Base-by-base conservation (phyloP, 2,888 invertebrate species). In the Lithophane ornitopus region DNA sequence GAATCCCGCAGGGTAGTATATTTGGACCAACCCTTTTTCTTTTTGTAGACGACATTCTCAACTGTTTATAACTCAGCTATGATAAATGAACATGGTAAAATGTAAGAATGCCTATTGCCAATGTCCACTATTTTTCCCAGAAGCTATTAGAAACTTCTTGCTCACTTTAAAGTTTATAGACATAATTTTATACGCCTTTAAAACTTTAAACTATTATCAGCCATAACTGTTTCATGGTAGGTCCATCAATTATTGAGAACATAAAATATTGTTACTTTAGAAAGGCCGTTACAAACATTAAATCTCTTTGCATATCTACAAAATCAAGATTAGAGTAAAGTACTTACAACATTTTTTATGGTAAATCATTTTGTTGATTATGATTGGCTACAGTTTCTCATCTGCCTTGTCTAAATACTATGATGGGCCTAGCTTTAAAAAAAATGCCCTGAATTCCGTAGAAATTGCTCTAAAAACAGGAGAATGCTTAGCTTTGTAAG, bases 191-290 rank as follows among this genome's bases (percentile, higher is more conserved):
- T 39, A 80, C 49, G 69, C 46, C 19, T 61, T 61, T 56, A 28
- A 14, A 44, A 52, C 63, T 39, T 39, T 14, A 49, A 44, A 26
- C 22, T 46, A 22, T 73, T 41, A 52, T 19, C 14, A 44, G 52
- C 41, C 34, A 59, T 80, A 54, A 73, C 44, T 39, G 52, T 81
- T 69, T 75, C 82, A 82, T 26, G 76, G 63, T 65, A 14, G 22
- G 14, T 59, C 16, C n/a, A 46, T 68, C 67, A 75, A 65, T 65
- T 79, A 66, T 49, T 6, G 11, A 73, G 59, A 59, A 80, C 52
- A 59, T 66, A 65, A 67, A 77, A 56, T 49, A 49, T 46, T 54
- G 61, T 9, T 61, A 22, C 11, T 66, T 56, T 49, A 56, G 54
- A 74, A 66, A 61, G 9, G 22, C 66, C 22, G 46, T 80, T 79